A percentile compares a stretch with the other conserved stretches of the same genome.
phyloP scores from a whole-genome alignment of 2,797 vertebrate species.

The Vipera ursinii region DNA sequence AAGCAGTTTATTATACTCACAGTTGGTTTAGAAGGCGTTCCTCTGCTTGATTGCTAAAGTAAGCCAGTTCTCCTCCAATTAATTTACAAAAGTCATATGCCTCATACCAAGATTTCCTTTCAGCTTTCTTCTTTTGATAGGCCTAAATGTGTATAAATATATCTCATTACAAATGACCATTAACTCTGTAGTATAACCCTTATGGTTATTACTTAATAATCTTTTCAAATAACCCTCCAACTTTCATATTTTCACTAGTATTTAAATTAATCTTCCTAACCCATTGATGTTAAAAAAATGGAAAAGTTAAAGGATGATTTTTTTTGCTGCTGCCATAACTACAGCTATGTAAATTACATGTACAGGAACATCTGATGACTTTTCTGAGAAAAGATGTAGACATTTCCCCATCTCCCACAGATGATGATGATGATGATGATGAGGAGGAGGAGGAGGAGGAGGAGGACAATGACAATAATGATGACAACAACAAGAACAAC shows the following conservation, averaged over 20 bases:
- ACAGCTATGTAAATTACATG: not conserved
- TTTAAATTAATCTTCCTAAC: not conserved
- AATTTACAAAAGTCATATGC: constrained; percentile 82
- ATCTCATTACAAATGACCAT: not conserved
- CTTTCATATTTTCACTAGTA: not conserved
- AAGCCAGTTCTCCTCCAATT: constrained; percentile 85
- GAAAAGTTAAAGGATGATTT: no score
- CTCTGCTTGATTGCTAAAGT: constrained; percentile 76
- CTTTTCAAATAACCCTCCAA: not conserved
- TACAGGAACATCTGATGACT: not conserved
- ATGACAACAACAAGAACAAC: no score
- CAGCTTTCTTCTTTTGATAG: constrained; percentile 61
- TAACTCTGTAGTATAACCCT: not conserved
- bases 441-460: no score
- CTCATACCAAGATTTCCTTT: constrained; percentile 84
- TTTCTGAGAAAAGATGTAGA: not conserved
- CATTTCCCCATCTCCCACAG: not conserved
- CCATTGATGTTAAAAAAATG: not conserved
- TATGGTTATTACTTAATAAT: not conserved
- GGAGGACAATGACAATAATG: rapidly evolving
- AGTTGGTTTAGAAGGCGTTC: constrained; percentile 53
- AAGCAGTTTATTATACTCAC: constrained; percentile 54
- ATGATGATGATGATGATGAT: not conserved
- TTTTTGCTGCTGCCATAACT: not conserved
- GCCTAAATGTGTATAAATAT: constrained; percentile 51